phyloP scores from a whole-genome alignment of 2,113 vertebrate genomes.

The Cyphomyrus discorhynchus region DNA sequence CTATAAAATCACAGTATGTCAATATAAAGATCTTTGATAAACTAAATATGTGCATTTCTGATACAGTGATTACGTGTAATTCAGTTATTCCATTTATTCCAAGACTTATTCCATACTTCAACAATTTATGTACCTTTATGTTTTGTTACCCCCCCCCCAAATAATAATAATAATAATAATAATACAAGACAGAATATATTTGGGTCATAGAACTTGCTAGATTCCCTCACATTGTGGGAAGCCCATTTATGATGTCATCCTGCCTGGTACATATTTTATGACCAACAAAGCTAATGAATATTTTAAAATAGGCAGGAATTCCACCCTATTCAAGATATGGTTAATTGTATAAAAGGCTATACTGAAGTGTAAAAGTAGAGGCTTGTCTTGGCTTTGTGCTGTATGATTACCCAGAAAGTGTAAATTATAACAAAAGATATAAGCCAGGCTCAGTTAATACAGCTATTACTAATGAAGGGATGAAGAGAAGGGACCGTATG shows the following conservation, averaged over 20 bases:
- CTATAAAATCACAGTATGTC: not conserved
- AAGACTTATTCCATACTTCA: not conserved
- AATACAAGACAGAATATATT: not conserved
- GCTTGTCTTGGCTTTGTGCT: not conserved
- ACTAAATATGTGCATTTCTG: not conserved
- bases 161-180: not conserved
- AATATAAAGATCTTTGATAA: not conserved
- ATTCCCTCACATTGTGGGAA: not conserved
- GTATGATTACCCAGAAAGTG: not conserved
- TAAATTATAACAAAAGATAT: not conserved
- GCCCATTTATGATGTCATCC: not conserved
- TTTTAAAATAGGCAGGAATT: not conserved
- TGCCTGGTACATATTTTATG: not conserved
- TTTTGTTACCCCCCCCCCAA: not conserved
- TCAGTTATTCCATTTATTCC: not conserved
- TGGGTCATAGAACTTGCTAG: not conserved
- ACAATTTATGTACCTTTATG: not conserved
- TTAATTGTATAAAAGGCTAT: not conserved
- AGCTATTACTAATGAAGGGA: not conserved
- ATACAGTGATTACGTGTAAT: not conserved
- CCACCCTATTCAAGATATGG: not conserved
- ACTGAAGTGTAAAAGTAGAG: not conserved
- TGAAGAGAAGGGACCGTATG: not conserved
- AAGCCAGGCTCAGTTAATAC: not conserved
- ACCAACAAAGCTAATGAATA: not conserved